Conservation (phyloP, 2,113 vertebrate genomes). For the Chaetodon trifascialis region DNA sequence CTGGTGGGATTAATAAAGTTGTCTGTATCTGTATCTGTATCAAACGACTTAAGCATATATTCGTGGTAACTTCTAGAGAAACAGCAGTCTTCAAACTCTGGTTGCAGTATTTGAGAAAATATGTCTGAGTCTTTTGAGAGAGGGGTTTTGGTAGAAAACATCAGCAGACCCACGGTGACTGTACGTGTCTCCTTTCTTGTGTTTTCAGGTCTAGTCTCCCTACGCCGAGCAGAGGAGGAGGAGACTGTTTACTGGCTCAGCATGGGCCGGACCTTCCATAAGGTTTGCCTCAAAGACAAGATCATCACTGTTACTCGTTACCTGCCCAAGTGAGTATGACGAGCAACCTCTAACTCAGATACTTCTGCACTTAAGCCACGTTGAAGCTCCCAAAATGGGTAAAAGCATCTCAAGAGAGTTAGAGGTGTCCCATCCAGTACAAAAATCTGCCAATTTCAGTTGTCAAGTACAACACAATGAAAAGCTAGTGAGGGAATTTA, state of each 20-base stretch:
- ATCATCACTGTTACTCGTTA: slow-evolving; percentile 98
- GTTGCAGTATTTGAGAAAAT: not conserved
- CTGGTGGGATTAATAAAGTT: no score
- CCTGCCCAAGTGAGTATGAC: slow-evolving; percentile 92
- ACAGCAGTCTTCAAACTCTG: not conserved
- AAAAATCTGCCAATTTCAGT: not conserved
- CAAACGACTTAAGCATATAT: not conserved
- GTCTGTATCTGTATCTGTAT: no score
- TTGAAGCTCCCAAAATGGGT: not conserved
- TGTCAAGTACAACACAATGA: not conserved
- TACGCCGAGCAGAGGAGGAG: slow-evolving; percentile 90
- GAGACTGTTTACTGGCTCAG: slow-evolving; percentile 97
- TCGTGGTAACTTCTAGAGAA: not conserved
- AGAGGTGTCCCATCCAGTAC: not conserved
- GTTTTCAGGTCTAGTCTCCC: slow-evolving; percentile 90
- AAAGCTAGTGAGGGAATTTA: no score
- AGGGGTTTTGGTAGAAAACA: not conserved
- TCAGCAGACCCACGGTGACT: not conserved
- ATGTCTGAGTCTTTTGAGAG: not conserved
- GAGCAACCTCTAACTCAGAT: not conserved
- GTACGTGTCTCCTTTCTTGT: not conserved
- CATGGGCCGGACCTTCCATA: slow-evolving; percentile 98
- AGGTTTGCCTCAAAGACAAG: slow-evolving; percentile 96
- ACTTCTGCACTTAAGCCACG: not conserved
- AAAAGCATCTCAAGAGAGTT: not conserved